phyloP scores from a whole-genome alignment of 92 coral and sea anemone genomes.

The Porites evermanni region DNA sequence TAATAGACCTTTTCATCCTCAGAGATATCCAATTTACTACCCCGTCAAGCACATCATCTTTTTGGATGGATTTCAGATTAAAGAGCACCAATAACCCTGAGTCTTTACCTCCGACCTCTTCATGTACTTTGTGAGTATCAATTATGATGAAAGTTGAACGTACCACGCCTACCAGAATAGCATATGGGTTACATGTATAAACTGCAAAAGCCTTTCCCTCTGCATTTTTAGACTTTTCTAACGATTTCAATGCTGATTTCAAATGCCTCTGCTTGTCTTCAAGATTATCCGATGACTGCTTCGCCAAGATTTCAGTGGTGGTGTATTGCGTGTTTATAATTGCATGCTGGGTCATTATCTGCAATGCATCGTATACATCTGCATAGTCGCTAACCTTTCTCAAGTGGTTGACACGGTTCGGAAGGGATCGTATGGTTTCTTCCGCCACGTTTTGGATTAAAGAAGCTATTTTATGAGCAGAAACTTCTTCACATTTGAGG shows the following conservation, averaged over 20 bases:
- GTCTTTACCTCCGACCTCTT: conserved; percentile 45
- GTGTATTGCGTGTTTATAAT: neutral
- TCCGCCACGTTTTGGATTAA: conserved; percentile 6
- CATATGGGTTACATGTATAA: conserved; percentile 54
- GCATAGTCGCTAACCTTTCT: neutral
- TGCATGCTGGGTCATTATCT: conserved; percentile 4
- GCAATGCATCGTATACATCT: conserved; percentile 25
- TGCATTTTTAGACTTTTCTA: conserved; percentile 3
- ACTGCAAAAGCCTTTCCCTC: conserved; percentile 30
- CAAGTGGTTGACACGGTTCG: conserved; percentile 21
- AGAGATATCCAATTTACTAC: conserved; percentile 41
- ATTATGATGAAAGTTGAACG: conserved; percentile 29
- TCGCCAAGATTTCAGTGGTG: conserved; percentile 12
- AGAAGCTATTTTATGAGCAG: neutral
- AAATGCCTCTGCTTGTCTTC: conserved; percentile 13
- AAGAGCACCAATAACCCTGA: conserved; percentile 42
- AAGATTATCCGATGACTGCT: conserved; percentile 38
- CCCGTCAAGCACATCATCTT: conserved; percentile 15
- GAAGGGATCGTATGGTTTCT: conserved; percentile 20
- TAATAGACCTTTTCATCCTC: conserved; percentile 38
- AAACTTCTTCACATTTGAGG: neutral
- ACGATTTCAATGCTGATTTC: conserved; percentile 25
- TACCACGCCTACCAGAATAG: conserved; percentile 36
- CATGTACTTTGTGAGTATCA: conserved; percentile 59
- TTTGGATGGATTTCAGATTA: neutral